These are phyloP conservation scores for Megalonaias nervosa DNA, from an alignment of 1,140 invertebrate species.

Conservation along the genomic window DNA sequence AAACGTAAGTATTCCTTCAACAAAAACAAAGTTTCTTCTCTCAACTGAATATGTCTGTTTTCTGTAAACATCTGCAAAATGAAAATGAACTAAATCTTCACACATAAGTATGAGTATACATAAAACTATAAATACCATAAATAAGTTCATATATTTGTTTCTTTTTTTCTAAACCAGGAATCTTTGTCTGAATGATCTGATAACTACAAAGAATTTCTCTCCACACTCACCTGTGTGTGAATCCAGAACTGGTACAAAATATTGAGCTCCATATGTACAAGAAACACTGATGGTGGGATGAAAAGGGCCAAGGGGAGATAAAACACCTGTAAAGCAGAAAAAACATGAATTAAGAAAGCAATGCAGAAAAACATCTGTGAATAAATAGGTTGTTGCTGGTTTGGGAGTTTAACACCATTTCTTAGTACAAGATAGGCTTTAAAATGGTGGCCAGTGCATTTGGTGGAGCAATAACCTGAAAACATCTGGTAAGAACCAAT, in stretches of 20 bases:
- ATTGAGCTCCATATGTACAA: conserved; percentile 89
- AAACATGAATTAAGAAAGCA: not conserved
- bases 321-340: conserved; percentile 79
- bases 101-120: not conserved
- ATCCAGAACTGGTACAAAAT: conserved; percentile 94
- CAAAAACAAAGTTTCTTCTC: too few relatives aligned
- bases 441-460: too few relatives aligned
- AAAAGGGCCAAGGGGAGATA: conserved; percentile 88
- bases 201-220: not conserved
- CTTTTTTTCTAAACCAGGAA: not conserved
- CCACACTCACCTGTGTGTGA: conserved; percentile 82
- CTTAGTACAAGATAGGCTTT: too few relatives aligned
- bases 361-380: too few relatives aligned
- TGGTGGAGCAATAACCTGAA: too few relatives aligned
- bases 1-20: too few relatives aligned
- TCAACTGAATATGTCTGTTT: too few relatives aligned
- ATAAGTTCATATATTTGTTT: not conserved
- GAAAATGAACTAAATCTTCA: not conserved
- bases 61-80: too few relatives aligned
- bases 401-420: too few relatives aligned
- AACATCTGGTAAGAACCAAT: too few relatives aligned
- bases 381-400: too few relatives aligned
- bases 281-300: conserved; percentile 86
- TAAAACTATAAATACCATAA: not conserved
- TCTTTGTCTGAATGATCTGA: not conserved